Conservation (phyloP, 92 coral and sea anemone genomes). For the Porites divaricata region DNA sequence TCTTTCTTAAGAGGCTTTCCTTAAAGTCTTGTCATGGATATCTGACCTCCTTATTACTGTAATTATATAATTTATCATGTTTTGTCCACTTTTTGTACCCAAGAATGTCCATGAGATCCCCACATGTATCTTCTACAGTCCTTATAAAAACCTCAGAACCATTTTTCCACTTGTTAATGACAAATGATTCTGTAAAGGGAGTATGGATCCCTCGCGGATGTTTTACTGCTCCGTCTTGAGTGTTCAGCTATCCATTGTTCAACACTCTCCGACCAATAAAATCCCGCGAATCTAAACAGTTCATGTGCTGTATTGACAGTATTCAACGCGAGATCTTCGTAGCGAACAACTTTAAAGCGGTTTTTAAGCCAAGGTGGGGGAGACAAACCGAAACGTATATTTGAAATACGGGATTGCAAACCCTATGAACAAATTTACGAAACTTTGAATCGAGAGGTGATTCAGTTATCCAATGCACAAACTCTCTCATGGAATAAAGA, state of each 20-base stretch:
- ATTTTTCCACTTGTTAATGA: conserved; percentile 18
- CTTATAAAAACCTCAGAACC: neutral
- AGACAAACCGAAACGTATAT: conserved; percentile 1
- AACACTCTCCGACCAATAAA: conserved; percentile 15
- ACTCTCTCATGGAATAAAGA: conserved; percentile 33
- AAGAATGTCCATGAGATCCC: neutral
- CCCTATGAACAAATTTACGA: neutral
- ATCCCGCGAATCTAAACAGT: conserved; percentile 41
- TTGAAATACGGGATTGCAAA: conserved; percentile 8
- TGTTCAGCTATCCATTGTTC: conserved; percentile 10
- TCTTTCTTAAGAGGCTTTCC: too few species aligned
- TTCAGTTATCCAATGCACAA: conserved; percentile 19
- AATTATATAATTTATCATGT: too few species aligned
- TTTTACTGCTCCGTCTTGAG: too few species aligned
- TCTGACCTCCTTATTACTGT: too few species aligned
- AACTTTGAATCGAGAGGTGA: neutral
- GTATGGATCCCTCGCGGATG: neutral
- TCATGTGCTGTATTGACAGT: conserved; percentile 30
- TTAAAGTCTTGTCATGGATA: too few species aligned
- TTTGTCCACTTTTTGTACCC: conserved; percentile 1
- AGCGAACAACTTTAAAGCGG: conserved; percentile 44
- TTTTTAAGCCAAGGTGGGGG: conserved; percentile 52
- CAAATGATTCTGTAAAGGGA: conserved; percentile 8
- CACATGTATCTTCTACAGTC: conserved; percentile 1
- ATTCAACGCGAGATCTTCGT: conserved; percentile 48